Conservation (phyloP, 2,797 vertebrate genomes). For the Semaprochilodus insignis region DNA sequence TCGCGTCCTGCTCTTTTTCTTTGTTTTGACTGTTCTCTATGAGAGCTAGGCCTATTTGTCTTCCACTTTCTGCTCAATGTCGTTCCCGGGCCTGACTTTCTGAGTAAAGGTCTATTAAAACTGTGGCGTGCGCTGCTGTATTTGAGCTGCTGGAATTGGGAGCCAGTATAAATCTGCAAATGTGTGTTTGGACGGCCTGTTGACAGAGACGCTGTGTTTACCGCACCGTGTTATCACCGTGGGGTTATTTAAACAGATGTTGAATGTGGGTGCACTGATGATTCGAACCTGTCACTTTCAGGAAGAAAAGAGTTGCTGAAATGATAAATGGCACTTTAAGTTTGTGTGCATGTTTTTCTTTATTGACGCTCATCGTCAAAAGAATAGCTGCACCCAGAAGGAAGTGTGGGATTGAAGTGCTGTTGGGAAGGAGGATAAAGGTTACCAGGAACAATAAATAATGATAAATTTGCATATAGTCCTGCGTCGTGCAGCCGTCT, state of each 20-base stretch:
- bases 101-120: not conserved
- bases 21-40: not conserved
- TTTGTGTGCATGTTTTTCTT: slow-evolving; percentile 8
- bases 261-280: slow-evolving; percentile 53
- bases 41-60: not conserved
- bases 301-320: slow-evolving; percentile 29
- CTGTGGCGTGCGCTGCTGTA: not conserved
- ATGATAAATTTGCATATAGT: too few species aligned
- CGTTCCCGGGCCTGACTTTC: slow-evolving; percentile 28
- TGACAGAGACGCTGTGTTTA: slow-evolving; percentile 50
- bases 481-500: too few species aligned
- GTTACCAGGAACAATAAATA: too few species aligned
- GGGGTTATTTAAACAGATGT: slow-evolving; percentile 65
- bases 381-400: too few species aligned
- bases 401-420: too few species aligned
- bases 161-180: slow-evolving; percentile 37
- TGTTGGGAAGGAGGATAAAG: too few species aligned
- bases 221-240: slow-evolving; percentile 48
- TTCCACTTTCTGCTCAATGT: not conserved
- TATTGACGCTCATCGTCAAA: too few species aligned
- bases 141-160: slow-evolving; percentile 27
- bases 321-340: slow-evolving; percentile 13
- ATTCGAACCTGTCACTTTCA: slow-evolving; percentile 26
- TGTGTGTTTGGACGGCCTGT: slow-evolving; percentile 41
- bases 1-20: not conserved